Evolutionary conservation across 2,888 invertebrate species (phyloP).

Genomic region (Hypercompe scribonia): DNA sequence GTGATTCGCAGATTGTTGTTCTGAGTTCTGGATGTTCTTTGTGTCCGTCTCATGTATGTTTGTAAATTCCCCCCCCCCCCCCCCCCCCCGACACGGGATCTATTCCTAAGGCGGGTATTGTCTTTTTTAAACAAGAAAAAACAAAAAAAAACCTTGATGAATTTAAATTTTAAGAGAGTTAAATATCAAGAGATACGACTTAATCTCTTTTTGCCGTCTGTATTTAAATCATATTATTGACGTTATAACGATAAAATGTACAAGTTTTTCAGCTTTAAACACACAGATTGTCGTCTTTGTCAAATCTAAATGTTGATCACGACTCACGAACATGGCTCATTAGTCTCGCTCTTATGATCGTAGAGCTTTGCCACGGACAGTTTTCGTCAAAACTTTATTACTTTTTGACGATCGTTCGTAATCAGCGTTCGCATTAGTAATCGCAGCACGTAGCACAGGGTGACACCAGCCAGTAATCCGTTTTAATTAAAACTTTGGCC

Average conservation of each 20-base stretch:
- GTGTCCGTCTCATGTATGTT: too few relatives aligned
- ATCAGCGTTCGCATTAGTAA: constrained; percentile 47
- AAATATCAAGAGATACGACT: neutral
- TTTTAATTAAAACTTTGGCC: constrained; percentile 52
- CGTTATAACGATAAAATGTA: neutral
- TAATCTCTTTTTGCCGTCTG: neutral
- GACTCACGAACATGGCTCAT: constrained; percentile 53
- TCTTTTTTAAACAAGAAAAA: too few relatives aligned
- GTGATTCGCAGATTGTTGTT: too few relatives aligned
- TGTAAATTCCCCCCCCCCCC: too few relatives aligned
- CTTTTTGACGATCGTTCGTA: constrained; percentile 56
- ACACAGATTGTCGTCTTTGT: constrained; percentile 39
- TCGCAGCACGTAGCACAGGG: constrained; percentile 45
- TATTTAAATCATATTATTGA: constrained; percentile 7
- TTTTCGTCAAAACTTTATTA: constrained; percentile 58
- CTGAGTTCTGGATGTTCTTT: too few relatives aligned
- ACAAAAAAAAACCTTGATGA: too few relatives aligned
- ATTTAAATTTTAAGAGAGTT: too few relatives aligned
- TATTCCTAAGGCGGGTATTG: too few relatives aligned
- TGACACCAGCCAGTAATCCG: constrained; percentile 37
- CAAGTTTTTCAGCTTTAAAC: neutral
- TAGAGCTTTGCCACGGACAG: constrained; percentile 42
- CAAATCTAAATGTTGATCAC: constrained; percentile 51
- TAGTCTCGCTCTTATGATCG: constrained; percentile 49
- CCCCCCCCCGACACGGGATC: too few relatives aligned